Percentiles rank a stretch among this genome's conserved stretches.
Conservation (phyloP, 2,113 vertebrate genomes). For the Orthochromis indermauri region DNA sequence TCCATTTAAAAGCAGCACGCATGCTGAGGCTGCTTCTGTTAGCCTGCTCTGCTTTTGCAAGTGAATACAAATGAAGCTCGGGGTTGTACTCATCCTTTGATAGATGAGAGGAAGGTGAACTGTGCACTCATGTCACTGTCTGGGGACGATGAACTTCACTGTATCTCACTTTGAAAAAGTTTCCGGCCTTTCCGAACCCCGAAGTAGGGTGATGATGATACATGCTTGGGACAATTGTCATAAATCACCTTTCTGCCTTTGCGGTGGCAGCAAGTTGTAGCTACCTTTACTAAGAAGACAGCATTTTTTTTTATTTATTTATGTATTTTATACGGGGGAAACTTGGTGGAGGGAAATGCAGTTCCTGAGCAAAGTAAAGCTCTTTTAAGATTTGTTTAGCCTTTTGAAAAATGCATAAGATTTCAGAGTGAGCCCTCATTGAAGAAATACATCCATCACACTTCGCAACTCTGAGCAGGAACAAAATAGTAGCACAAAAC, state of each 20-base stretch:
- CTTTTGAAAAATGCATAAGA: slow-evolving; percentile 17
- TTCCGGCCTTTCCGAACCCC: slow-evolving; percentile 13
- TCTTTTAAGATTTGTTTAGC: neutral
- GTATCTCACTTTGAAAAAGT: slow-evolving; percentile 43
- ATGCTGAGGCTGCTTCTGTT: neutral
- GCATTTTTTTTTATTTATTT: neutral
- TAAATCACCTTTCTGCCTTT: slow-evolving; percentile 45
- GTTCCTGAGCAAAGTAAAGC: neutral
- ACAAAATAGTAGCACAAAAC: slow-evolving; percentile 7
- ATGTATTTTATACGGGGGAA: neutral
- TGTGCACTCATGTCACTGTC: slow-evolving; percentile 44
- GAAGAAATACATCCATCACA: neutral
- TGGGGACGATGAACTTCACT: slow-evolving; percentile 48
- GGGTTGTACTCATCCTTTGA: slow-evolving; percentile 49
- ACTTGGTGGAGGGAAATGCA: neutral
- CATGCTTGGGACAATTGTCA: slow-evolving; percentile 40
- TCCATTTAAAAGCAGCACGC: slow-evolving; percentile 6
- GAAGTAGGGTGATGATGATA: slow-evolving; percentile 50
- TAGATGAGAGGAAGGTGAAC: slow-evolving; percentile 59
- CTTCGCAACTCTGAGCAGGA: neutral
- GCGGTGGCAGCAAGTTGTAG: neutral
- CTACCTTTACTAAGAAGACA: neutral
- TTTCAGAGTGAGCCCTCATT: neutral
- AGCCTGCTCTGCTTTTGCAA: slow-evolving; percentile 35
- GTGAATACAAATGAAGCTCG: slow-evolving; percentile 52